Evolutionary conservation across 2,888 invertebrate genomes (phyloP).

Genomic region (Melanostoma scalare): DNA sequence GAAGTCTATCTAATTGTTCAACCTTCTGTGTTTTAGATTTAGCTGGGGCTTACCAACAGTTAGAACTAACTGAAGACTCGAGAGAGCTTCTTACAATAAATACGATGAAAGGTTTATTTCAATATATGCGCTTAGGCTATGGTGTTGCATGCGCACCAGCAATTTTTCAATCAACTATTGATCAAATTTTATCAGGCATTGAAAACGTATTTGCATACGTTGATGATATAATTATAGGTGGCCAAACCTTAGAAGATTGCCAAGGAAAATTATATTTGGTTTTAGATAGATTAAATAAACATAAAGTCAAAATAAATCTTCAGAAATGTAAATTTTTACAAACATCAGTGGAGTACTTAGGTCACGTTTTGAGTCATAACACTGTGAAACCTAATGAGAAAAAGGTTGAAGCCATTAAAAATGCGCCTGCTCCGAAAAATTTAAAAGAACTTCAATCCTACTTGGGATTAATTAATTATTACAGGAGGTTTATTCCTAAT

Average conservation of each 20-base stretch:
- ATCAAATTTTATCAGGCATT: too few relatives aligned
- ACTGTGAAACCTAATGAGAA: background rate
- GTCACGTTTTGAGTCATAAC: background rate
- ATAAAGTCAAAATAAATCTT: constrained; percentile 5
- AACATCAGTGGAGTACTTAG: constrained; percentile 16
- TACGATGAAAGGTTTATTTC: too few relatives aligned
- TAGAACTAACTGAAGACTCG: too few relatives aligned
- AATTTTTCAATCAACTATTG: constrained; percentile 10
- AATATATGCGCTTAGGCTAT: constrained; percentile 24
- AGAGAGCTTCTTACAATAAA: too few relatives aligned
- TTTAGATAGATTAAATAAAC: background rate
- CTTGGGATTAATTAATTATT: constrained; percentile 24
- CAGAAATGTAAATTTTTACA: constrained; percentile 10
- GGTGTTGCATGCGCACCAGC: constrained; percentile 53
- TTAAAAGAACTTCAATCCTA: background rate
- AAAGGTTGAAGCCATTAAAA: background rate
- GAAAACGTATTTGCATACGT: too few relatives aligned
- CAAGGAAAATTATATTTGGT: too few relatives aligned
- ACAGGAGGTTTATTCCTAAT: constrained; percentile 7
- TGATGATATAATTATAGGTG: too few relatives aligned
- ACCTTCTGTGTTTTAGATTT: constrained; percentile 15
- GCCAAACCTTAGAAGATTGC: too few relatives aligned
- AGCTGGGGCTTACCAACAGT: background rate
- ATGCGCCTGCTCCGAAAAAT: background rate
- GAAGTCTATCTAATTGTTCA: background rate